phyloP scores from a whole-genome alignment of 2,113 vertebrate genomes.

The Myotis yumanensis region DNA sequence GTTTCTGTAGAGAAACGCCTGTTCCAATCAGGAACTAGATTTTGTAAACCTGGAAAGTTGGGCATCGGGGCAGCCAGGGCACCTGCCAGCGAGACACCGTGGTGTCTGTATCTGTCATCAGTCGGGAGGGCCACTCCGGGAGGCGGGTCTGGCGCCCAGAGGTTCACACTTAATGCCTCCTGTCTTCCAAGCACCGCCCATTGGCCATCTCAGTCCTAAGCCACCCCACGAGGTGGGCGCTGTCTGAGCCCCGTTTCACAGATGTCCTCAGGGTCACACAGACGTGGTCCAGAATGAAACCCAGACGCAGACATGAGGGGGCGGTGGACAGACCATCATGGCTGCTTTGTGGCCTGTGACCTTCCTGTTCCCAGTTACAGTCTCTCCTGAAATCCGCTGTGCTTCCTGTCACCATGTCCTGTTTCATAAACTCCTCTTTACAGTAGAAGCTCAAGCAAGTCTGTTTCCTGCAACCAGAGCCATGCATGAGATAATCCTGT shows the following conservation, averaged over 20 bases:
- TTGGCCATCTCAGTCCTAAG: not conserved
- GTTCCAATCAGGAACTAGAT: constrained; percentile 43
- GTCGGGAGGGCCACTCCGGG: too few species aligned
- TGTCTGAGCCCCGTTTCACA: not conserved
- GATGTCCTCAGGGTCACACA: not conserved
- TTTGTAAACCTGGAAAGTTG: constrained; percentile 53
- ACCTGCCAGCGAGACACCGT: not conserved
- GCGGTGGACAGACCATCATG: fast-evolving
- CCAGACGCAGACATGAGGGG: not conserved
- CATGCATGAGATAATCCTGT: not conserved
- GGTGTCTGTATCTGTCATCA: not conserved
- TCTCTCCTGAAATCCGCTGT: not conserved
- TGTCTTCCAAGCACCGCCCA: not conserved
- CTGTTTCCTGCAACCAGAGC: not conserved
- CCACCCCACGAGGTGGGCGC: not conserved
- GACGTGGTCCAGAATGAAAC: not conserved
- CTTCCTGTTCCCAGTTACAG: not conserved
- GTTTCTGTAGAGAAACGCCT: constrained; percentile 21
- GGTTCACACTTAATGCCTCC: not conserved
- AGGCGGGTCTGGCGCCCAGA: fast-evolving
- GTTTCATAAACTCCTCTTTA: not conserved
- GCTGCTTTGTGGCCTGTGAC: not conserved
- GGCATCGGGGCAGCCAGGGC: not conserved
- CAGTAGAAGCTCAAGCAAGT: not conserved
- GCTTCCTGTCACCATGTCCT: not conserved